Evolutionary conservation across 2,888 invertebrate genomes (phyloP), one percentile per base, ranked within the genome.

Genomic region (Caenorhabditis panamensis): DNA sequence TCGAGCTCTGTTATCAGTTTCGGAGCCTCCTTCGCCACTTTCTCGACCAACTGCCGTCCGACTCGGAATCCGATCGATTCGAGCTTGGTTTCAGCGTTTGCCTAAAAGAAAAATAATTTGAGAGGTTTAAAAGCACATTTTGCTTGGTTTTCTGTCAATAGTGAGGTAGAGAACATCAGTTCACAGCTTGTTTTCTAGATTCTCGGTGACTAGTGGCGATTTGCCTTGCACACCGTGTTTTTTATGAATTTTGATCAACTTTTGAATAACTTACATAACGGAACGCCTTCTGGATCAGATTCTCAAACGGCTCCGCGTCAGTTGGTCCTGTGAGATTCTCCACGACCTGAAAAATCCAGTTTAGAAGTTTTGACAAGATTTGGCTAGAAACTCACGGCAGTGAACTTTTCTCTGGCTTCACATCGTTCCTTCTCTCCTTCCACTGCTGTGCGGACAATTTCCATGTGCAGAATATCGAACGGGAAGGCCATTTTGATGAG

Each of bases 1-100:
- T 99, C 98, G 68, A 99, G 92, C 92, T 99, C 99, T 92, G 97
- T 97, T 92, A 96, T 96, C 90, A 98, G 49, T 77, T 82, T 82
- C 16, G 82, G 79, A 36, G 75, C 73, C 47, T 84, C 88, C 62
- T 79, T 86, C 53, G 80, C 75, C 53, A 87, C 73, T 84, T 94
- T 92, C 91, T 93, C 93, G 22, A 92, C 92, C 36, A 93, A 89
- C 76, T 93, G 92, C 83, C 92, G 93, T 5, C 93, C 93, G 56
- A 93, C 92, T 71, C 92, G 91, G 86, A 92, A 93, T 26, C 93
- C 93, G 67, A 93, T 91, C 24, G 92, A 91, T 87, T 94, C 93
- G 76, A 93, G 83, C 68, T 92, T 91, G 1, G 89, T 90, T 59
- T 86, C 89, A 0, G 88, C 84, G 64, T 88, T 90, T 9, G 82